These are phyloP conservation scores for Rhinella marina DNA, from an alignment of 2,797 vertebrate genomes.

Conservation along the genomic window DNA sequence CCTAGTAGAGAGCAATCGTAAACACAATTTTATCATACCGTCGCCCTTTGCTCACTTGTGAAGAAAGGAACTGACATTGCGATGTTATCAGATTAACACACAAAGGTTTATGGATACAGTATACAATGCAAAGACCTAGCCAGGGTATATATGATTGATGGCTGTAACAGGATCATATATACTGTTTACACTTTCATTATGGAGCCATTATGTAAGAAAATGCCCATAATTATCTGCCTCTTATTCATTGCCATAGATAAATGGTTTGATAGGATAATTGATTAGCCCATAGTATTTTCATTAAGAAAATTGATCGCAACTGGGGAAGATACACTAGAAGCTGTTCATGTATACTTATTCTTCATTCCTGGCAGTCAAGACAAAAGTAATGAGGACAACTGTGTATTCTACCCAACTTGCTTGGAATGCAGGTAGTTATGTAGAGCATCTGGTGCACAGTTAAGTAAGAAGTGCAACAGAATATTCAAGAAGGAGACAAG, in stretches of 20 bases:
- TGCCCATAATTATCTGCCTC: not conserved
- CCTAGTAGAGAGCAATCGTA: too few species aligned
- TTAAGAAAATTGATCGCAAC: conserved; percentile 35
- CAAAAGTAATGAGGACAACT: not conserved
- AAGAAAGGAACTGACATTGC: too few species aligned
- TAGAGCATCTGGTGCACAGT: not conserved
- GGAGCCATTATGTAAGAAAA: not conserved
- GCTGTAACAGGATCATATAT: not conserved
- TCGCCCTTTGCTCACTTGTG: too few species aligned
- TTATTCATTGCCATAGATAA: conserved; percentile 20
- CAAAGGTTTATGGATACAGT: not conserved
- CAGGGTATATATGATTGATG: not conserved
- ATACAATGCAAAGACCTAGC: not conserved
- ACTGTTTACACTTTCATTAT: conserved; percentile 7
- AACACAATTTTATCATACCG: too few species aligned
- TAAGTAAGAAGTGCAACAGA: not conserved
- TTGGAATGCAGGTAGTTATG: not conserved
- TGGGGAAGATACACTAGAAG: conserved; percentile 2
- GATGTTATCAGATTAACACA: too few species aligned
- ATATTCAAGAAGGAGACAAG: not conserved
- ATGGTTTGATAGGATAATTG: conserved; percentile 15
- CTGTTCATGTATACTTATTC: not conserved
- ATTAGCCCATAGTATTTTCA: conserved; percentile 38
- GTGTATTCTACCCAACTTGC: not conserved
- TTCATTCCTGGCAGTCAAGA: conserved; percentile 20